A percentile compares a stretch with the other conserved stretches of the same genome.
These are phyloP conservation scores for Cephalopachus bancanus DNA, from an alignment of 2,797 vertebrate genomes.

Conservation along the genomic window DNA sequence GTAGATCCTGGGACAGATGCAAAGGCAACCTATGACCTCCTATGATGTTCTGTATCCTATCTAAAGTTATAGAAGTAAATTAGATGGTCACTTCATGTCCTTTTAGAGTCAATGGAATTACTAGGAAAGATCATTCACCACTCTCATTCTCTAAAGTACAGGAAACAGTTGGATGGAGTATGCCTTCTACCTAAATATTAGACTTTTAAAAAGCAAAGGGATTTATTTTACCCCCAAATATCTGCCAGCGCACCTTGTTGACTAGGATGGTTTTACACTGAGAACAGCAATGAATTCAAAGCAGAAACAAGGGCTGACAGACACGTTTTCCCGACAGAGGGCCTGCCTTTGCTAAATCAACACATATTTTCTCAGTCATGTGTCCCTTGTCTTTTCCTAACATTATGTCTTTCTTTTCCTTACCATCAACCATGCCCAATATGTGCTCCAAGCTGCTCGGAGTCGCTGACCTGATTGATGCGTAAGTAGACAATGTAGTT, in stretches of 20 bases:
- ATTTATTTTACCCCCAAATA: not conserved
- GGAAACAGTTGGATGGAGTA: fast-evolving
- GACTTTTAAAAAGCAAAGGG: not conserved
- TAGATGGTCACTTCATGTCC: not conserved
- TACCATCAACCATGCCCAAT: not conserved
- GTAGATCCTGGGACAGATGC: not conserved
- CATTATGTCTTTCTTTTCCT: not conserved
- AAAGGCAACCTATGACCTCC: not conserved
- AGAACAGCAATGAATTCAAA: conserved; percentile 3
- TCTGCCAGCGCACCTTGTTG: not conserved
- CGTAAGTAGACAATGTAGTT: no score
- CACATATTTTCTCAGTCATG: not conserved
- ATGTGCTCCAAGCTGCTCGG: no score
- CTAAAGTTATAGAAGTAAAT: not conserved
- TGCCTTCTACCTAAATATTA: not conserved
- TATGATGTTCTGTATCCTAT: not conserved
- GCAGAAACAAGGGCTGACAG: not conserved
- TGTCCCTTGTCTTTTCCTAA: not conserved
- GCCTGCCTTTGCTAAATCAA: not conserved
- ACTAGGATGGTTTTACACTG: not conserved
- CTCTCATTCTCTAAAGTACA: not conserved
- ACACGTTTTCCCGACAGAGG: not conserved
- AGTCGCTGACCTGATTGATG: no score
- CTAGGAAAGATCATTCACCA: not conserved
- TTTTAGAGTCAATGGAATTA: not conserved